Evolutionary conservation across 2,888 invertebrate genomes (phyloP).

Genomic region (Sipha maydis): DNA sequence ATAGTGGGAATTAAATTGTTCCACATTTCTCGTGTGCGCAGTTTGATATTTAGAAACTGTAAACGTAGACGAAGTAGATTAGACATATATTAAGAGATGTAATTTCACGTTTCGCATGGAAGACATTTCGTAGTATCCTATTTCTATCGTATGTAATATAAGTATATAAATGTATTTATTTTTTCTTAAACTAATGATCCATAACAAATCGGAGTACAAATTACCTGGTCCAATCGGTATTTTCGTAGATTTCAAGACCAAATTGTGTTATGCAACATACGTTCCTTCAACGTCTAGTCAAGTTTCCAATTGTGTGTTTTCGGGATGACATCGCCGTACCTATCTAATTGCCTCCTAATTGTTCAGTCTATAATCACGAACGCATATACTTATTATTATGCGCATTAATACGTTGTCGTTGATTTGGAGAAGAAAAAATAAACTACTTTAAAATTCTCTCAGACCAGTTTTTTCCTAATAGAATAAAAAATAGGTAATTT

Average conservation of each 20-base stretch:
- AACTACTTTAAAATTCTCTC: constrained; percentile 21
- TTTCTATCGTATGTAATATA: constrained; percentile 11
- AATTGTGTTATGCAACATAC: constrained; percentile 5
- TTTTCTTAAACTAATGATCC: constrained; percentile 45
- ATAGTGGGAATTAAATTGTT: not conserved
- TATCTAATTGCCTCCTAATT: constrained; percentile 47
- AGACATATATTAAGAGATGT: not conserved
- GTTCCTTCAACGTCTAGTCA: not conserved
- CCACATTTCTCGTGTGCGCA: not conserved
- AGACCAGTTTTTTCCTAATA: not conserved
- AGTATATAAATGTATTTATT: not conserved
- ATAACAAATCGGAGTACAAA: constrained; percentile 29
- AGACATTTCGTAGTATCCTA: constrained; percentile 16
- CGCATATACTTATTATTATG: not conserved
- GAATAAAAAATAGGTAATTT: not conserved
- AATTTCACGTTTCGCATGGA: constrained; percentile 27
- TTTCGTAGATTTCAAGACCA: constrained; percentile 21
- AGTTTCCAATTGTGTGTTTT: not conserved
- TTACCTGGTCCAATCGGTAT: constrained; percentile 10
- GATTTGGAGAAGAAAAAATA: constrained; percentile 1
- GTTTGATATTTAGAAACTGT: not conserved
- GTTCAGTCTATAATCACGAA: constrained; percentile 21
- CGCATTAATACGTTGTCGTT: constrained; percentile 10
- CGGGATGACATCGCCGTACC: not conserved
- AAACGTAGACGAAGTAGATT: not conserved